These are phyloP conservation scores for Pseudotriccus pelzelni DNA, from an alignment of 2,797 vertebrate genomes.

Conservation along the genomic window DNA sequence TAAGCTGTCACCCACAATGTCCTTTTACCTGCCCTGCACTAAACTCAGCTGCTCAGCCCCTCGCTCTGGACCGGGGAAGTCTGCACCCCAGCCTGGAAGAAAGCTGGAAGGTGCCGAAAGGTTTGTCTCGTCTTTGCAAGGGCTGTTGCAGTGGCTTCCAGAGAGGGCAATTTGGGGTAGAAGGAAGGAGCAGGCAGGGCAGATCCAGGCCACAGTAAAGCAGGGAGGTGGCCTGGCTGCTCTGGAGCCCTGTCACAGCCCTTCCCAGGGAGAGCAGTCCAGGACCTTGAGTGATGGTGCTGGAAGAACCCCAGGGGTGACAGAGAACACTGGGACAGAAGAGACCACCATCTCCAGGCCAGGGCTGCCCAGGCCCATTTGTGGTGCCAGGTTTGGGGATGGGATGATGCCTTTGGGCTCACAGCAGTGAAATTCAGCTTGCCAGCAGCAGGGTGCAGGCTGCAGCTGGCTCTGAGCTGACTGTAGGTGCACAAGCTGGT, in stretches of 20 bases:
- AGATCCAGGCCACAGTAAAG: not conserved
- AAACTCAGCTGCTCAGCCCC: not conserved
- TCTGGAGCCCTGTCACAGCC: not conserved
- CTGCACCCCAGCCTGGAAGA: rapidly evolving
- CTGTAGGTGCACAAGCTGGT: not conserved
- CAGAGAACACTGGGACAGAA: not conserved
- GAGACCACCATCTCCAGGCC: not conserved
- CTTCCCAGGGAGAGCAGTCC: not conserved
- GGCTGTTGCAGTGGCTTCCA: not conserved
- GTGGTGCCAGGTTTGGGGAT: not conserved
- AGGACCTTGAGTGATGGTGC: not conserved
- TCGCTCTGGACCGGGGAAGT: rapidly evolving
- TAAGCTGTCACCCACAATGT: not conserved
- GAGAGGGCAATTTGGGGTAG: not conserved
- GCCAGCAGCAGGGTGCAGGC: not conserved
- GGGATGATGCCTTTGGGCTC: not conserved
- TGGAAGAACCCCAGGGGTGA: not conserved
- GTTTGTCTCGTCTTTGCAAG: not conserved
- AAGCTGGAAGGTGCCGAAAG: not conserved
- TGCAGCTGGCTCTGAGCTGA: not conserved
- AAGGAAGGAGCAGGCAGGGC: not conserved
- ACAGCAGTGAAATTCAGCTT: not conserved
- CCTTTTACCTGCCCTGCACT: not conserved
- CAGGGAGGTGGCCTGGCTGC: not conserved
- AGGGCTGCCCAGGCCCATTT: rapidly evolving